Conservation (phyloP, 2,888 invertebrate species). For the Lithophane semibrunnea region DNA sequence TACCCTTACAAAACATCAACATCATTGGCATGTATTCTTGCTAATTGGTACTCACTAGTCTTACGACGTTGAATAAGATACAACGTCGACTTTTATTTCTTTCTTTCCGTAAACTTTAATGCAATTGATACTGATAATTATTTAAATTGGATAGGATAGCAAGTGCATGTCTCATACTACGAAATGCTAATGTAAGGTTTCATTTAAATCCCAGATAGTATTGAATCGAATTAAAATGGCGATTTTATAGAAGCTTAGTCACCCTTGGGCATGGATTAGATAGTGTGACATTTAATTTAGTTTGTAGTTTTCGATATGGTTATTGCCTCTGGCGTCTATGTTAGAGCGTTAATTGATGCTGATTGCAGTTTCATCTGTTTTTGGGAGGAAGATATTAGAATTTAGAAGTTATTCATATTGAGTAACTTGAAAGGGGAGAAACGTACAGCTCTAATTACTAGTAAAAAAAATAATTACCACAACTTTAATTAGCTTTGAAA, state of each 20-base stretch:
- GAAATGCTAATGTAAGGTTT: constrained; percentile 67
- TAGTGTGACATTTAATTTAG: constrained; percentile 59
- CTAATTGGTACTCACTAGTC: constrained; percentile 83
- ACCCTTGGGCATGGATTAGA: constrained; percentile 60
- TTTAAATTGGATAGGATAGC: constrained; percentile 77
- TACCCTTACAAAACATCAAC: constrained; percentile 67
- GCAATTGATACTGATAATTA: constrained; percentile 82
- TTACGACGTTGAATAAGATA: constrained; percentile 76
- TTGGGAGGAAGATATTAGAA: constrained; percentile 9
- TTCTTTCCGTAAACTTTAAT: constrained; percentile 72
- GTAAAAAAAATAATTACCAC: too few species aligned
- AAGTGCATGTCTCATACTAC: constrained; percentile 68
- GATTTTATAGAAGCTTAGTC: constrained; percentile 66
- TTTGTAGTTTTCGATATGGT: constrained; percentile 34
- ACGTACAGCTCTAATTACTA: too few species aligned
- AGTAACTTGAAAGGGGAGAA: not conserved
- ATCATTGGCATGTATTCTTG: constrained; percentile 77
- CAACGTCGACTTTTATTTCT: constrained; percentile 69
- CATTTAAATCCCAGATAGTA: constrained; percentile 64
- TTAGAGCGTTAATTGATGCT: constrained; percentile 12
- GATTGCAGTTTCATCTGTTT: constrained; percentile 25
- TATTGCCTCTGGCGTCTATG: constrained; percentile 27
- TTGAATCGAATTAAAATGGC: constrained; percentile 61
- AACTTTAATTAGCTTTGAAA: not conserved
- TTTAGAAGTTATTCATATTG: too few species aligned